Percentiles rank a stretch among this genome's conserved stretches.
These are phyloP conservation scores for Diogma glabrata DNA, from an alignment of 2,888 invertebrate genomes.

Conservation along the genomic window DNA sequence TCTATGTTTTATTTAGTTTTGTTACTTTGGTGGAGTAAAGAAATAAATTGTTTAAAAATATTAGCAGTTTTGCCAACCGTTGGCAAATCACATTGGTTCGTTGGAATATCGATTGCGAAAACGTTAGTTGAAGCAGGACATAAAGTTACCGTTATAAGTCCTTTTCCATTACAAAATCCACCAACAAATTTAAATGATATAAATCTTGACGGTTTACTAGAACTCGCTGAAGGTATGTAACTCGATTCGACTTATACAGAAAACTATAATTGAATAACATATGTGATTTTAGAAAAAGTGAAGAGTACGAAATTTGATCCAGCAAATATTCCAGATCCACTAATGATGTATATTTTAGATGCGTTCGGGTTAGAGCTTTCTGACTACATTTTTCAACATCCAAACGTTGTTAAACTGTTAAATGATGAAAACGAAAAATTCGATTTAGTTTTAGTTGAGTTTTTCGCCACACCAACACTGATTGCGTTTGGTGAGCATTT, in stretches of 20 bases:
- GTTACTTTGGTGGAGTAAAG: no score
- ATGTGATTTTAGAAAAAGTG: no score
- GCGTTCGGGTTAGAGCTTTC: no score
- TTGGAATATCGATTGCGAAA: slow-evolving; percentile 29
- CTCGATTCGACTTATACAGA: no score
- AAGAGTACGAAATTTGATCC: no score
- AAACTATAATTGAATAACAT: no score
- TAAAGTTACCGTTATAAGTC: slow-evolving; percentile 5
- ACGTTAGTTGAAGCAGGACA: not conserved
- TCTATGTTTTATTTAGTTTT: no score
- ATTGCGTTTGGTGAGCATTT: slow-evolving; percentile 24
- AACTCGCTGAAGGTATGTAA: no score
- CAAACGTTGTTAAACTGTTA: slow-evolving; percentile 16
- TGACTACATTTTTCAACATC: no score
- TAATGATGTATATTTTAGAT: no score
- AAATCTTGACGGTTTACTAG: not conserved
- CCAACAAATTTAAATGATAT: not conserved
- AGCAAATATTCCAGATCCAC: no score
- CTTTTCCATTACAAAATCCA: not conserved
- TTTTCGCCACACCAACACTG: slow-evolving; percentile 24
- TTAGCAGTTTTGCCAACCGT: slow-evolving; percentile 16
- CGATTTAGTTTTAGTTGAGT: slow-evolving; percentile 24
- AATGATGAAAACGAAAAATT: slow-evolving; percentile 20
- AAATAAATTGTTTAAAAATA: slow-evolving; percentile 4
- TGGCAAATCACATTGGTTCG: slow-evolving; percentile 24